Evolutionary conservation across 23 tunicate species (phyloP).

Genomic region (Botrylloides violaceus): DNA sequence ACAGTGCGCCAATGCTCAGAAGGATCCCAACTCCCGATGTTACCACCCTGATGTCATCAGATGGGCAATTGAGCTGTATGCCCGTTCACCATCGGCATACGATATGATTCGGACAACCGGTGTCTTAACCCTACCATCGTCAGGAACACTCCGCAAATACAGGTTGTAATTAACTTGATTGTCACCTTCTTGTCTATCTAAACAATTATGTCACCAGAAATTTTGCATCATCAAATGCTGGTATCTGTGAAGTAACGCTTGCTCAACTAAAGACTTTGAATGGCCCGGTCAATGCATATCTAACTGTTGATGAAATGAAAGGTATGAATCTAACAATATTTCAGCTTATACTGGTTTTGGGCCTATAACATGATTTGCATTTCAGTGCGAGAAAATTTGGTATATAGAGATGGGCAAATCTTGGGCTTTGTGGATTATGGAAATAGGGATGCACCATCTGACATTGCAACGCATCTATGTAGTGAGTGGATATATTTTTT

Average conservation of each 20-base stretch:
- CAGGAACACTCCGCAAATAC: slow-evolving; percentile 10
- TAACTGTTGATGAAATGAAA: slow-evolving; percentile 25
- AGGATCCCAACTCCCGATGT: background rate
- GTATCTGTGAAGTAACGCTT: background rate
- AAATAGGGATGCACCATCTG: background rate
- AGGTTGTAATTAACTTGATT: background rate
- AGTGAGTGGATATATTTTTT: background rate
- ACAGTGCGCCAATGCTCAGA: slow-evolving; percentile 7
- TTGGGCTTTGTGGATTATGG: slow-evolving; percentile 7
- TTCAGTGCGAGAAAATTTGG: slow-evolving; percentile 18
- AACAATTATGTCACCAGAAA: background rate
- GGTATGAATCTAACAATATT: background rate
- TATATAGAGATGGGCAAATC: slow-evolving; percentile 1
- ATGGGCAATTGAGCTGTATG: slow-evolving; percentile 17
- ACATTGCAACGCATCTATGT: slow-evolving; percentile 18
- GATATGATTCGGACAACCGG: background rate
- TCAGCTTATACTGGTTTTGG: background rate
- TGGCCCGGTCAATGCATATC: background rate
- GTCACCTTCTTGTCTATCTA: background rate
- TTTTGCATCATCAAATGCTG: background rate
- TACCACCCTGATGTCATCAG: slow-evolving; percentile 28
- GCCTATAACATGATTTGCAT: background rate
- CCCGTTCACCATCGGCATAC: slow-evolving; percentile 12
- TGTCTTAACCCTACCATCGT: slow-evolving; percentile 14
- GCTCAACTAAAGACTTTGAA: background rate